These are phyloP conservation scores for Lutraria lutraria DNA, from an alignment of 2,888 invertebrate species.

Conservation along the genomic window DNA sequence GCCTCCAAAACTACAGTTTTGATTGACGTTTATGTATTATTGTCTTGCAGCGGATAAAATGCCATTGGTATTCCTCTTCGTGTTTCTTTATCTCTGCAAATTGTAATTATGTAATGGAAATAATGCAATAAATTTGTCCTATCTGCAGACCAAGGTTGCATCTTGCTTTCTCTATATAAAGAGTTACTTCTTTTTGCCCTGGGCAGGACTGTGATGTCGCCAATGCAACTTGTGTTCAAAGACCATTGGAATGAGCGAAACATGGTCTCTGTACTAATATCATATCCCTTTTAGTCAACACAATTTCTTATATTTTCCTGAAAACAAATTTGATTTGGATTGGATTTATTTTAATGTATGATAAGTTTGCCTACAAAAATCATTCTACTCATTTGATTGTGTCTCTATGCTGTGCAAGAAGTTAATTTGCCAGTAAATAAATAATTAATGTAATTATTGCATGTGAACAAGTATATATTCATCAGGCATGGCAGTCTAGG, in stretches of 20 bases:
- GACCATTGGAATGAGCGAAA: too few species aligned
- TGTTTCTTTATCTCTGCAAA: conserved; percentile 16
- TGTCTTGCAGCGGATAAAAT: neutral
- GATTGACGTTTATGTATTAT: conserved; percentile 3
- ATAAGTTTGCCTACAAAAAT: neutral
- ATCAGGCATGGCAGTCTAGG: neutral
- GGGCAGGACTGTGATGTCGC: too few species aligned
- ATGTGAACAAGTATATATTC: conserved; percentile 11
- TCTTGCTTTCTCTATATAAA: too few species aligned
- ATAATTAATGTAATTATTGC: conserved; percentile 6
- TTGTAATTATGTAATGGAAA: conserved; percentile 5
- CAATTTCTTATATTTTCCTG: too few species aligned
- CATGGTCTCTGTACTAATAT: too few species aligned
- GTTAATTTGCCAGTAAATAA: conserved; percentile 17
- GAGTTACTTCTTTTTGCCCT: too few species aligned
- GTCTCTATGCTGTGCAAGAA: neutral
- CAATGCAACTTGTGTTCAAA: too few species aligned
- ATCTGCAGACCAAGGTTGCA: too few species aligned
- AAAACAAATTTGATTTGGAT: too few species aligned
- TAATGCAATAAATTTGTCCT: neutral
- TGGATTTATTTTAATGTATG: neutral
- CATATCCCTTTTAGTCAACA: too few species aligned
- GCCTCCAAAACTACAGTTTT: neutral
- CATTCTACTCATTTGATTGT: conserved; percentile 6
- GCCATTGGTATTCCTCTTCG: neutral